These are phyloP conservation scores for Xestia xanthographa DNA, from an alignment of 2,888 invertebrate species.

Conservation along the genomic window DNA sequence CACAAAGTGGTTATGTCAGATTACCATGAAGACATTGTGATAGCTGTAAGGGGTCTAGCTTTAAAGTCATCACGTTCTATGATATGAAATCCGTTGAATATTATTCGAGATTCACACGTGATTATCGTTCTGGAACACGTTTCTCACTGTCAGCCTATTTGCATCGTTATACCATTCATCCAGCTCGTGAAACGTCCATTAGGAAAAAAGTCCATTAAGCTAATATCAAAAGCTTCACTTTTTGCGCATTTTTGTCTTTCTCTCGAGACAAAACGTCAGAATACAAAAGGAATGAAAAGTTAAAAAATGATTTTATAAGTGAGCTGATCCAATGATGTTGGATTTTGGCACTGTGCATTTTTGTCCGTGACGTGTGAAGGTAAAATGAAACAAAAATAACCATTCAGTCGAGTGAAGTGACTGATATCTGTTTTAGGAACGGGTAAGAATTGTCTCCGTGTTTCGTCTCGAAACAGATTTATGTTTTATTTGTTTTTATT, in stretches of 20 bases:
- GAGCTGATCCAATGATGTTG: neutral
- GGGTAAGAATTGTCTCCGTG: neutral
- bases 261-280: neutral
- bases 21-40: too few species aligned
- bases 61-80: neutral
- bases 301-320: neutral
- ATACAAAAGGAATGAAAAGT: neutral
- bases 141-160: neutral
- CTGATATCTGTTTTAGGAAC: neutral
- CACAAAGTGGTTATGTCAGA: neutral
- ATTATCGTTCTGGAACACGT: neutral
- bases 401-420: neutral
- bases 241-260: neutral
- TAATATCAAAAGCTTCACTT: neutral
- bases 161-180: neutral
- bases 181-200: neutral
- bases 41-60: neutral
- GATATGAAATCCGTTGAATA: neutral
- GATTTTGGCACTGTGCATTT: neutral
- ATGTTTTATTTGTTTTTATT: too few species aligned
- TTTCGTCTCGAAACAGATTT: too few species aligned
- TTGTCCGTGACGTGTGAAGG: neutral
- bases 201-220: neutral
- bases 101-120: neutral
- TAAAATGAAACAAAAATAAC: neutral